Evolutionary conservation across 2,113 vertebrate species (phyloP).

Genomic region (Zingel zingel): DNA sequence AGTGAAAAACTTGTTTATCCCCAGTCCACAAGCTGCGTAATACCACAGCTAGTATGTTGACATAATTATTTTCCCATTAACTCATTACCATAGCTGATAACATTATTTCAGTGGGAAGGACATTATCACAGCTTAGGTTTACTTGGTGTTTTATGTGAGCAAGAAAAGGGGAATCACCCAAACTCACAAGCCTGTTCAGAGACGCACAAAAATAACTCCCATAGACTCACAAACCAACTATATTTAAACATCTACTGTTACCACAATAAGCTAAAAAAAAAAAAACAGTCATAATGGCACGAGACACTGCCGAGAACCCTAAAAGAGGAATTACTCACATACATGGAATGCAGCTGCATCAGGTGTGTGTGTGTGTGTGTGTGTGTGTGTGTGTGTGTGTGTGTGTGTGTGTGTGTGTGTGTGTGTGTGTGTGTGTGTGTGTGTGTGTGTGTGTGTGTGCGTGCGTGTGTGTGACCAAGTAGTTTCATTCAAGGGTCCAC

Average conservation of each 20-base stretch:
- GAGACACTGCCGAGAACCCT: conserved; percentile 7
- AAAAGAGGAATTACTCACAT: conserved; percentile 55
- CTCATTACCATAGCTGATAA: neutral
- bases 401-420: too few relatives aligned
- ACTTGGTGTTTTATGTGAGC: neutral
- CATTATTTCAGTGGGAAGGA: neutral
- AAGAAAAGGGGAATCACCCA: conserved; percentile 47
- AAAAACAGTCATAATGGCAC: conserved; percentile 18
- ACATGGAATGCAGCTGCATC: conserved; percentile 11
- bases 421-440: neutral
- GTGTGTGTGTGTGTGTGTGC: too few relatives aligned
- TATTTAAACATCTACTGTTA: conserved; percentile 20
- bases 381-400: too few relatives aligned
- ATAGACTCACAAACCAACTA: conserved; percentile 20
- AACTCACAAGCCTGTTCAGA: conserved; percentile 6
- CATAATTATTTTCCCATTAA: neutral
- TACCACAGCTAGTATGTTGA: neutral
- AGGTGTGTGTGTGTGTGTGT: too few relatives aligned
- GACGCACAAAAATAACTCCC: conserved; percentile 29
- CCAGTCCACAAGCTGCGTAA: neutral
- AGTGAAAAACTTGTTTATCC: neutral
- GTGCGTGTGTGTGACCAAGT: neutral
- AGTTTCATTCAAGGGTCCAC: neutral
- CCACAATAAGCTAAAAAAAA: conserved; percentile 17
- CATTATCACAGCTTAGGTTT: neutral